Conservation (phyloP, 2,888 invertebrate species). For the Steinernema hermaphroditum region DNA sequence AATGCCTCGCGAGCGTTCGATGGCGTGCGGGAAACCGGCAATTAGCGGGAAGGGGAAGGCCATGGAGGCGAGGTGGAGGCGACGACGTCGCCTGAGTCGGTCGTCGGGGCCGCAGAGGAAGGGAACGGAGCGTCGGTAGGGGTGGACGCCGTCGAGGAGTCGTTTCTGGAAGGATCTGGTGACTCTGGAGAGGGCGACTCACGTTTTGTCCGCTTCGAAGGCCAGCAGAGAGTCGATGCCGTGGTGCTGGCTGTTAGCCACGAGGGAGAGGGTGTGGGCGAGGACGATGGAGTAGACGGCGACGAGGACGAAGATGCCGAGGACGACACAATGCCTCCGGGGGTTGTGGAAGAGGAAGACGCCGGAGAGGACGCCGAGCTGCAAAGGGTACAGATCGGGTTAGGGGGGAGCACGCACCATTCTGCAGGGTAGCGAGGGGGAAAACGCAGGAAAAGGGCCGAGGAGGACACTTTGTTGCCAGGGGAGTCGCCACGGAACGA, state of each 20-base stretch:
- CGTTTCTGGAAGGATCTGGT: background rate
- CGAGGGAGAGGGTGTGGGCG: background rate
- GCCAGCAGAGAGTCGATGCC: background rate
- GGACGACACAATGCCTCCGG: background rate
- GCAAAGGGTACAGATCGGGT: background rate
- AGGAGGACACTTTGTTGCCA: background rate
- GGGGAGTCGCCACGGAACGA: background rate
- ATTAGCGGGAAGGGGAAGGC: conserved; percentile 26
- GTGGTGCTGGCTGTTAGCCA: background rate
- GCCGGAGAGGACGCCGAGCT: background rate
- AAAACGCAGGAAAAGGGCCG: background rate
- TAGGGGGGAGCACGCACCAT: background rate
- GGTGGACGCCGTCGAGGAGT: background rate
- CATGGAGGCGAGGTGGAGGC: background rate
- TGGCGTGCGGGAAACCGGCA: conserved; percentile 17
- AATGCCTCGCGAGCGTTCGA: conserved; percentile 10
- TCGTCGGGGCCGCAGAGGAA: conserved; percentile 9
- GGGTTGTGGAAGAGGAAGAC: conserved; percentile 9
- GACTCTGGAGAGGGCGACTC: too few relatives aligned
- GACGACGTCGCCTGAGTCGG: background rate
- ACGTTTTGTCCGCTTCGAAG: background rate
- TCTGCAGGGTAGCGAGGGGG: background rate
- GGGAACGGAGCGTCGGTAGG: background rate
- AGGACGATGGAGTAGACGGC: conserved; percentile 7
- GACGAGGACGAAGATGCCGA: background rate